phyloP scores from a whole-genome alignment of 2,113 vertebrate species.

The Tragelaphus strepsiceros region DNA sequence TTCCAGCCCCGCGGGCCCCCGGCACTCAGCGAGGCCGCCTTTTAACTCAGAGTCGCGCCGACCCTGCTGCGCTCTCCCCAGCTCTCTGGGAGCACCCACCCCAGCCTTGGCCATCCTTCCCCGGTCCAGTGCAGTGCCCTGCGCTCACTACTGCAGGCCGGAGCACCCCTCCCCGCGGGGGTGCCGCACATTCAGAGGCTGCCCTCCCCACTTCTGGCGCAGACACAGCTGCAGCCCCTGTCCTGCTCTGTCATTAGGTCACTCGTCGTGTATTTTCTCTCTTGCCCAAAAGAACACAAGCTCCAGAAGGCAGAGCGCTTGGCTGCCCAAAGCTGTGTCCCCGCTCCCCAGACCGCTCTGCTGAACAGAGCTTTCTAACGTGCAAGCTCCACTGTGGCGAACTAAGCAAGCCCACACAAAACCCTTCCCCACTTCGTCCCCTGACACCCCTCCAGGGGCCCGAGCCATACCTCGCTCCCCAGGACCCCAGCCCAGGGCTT shows the following conservation, averaged over 20 bases:
- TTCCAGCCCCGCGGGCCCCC: not conserved
- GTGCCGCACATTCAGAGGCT: rapidly evolving
- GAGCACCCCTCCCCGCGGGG: too few species aligned
- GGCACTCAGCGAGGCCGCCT: not conserved
- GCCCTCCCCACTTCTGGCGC: not conserved
- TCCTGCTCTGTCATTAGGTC: rapidly evolving
- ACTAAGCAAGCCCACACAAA: not conserved
- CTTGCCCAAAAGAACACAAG: not conserved
- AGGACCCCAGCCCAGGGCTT: not conserved
- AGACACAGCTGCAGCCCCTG: not conserved
- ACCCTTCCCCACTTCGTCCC: not conserved
- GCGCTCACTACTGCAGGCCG: rapidly evolving
- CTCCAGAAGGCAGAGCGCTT: not conserved
- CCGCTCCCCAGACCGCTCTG: not conserved
- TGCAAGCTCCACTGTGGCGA: rapidly evolving
- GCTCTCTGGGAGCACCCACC: not conserved
- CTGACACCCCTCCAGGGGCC: not conserved
- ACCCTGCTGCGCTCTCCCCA: not conserved
- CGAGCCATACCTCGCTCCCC: not conserved
- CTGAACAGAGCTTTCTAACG: not conserved
- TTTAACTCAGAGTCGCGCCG: rapidly evolving
- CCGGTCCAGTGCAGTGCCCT: rapidly evolving
- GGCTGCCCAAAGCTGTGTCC: not conserved
- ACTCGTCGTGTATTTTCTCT: rapidly evolving
- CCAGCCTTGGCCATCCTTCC: not conserved